Evolutionary conservation across 2,888 invertebrate genomes (phyloP).

Genomic region (Belgica antarctica): DNA sequence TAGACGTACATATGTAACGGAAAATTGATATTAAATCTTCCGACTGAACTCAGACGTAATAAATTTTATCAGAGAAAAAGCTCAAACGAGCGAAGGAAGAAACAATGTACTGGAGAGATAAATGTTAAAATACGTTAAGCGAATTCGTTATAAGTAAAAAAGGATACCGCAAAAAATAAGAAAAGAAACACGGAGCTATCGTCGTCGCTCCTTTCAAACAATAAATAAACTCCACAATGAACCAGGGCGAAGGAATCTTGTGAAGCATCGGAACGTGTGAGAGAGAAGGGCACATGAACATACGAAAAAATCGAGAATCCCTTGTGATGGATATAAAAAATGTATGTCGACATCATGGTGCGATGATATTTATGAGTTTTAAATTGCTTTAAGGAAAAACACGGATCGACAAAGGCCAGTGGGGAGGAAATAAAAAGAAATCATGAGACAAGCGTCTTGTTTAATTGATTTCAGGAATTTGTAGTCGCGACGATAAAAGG

Average conservation of each 20-base stretch:
- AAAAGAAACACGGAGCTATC: neutral
- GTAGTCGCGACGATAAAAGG: too few species aligned
- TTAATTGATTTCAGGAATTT: conserved; percentile 25
- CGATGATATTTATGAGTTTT: conserved; percentile 35
- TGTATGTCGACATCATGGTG: conserved; percentile 38
- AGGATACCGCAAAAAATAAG: conserved; percentile 38
- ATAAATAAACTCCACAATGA: conserved; percentile 36
- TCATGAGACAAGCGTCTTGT: neutral
- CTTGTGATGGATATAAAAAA: conserved; percentile 40
- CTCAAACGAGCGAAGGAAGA: conserved; percentile 10
- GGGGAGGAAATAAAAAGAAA: neutral
- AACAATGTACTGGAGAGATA: conserved; percentile 43
- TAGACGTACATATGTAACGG: conserved; percentile 42
- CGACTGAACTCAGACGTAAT: conserved; percentile 44
- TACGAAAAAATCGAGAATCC: conserved; percentile 7
- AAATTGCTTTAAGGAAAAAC: conserved; percentile 20
- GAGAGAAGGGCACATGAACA: neutral
- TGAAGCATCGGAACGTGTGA: neutral
- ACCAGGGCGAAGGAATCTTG: neutral
- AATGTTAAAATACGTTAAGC: conserved; percentile 42
- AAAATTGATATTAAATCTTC: conserved; percentile 44
- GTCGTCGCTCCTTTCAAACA: conserved; percentile 28
- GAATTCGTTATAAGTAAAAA: conserved; percentile 39
- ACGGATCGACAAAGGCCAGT: neutral
- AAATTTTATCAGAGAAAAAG: conserved; percentile 42